phyloP scores from a whole-genome alignment of 2,797 vertebrate genomes.

The Lophius americanus region DNA sequence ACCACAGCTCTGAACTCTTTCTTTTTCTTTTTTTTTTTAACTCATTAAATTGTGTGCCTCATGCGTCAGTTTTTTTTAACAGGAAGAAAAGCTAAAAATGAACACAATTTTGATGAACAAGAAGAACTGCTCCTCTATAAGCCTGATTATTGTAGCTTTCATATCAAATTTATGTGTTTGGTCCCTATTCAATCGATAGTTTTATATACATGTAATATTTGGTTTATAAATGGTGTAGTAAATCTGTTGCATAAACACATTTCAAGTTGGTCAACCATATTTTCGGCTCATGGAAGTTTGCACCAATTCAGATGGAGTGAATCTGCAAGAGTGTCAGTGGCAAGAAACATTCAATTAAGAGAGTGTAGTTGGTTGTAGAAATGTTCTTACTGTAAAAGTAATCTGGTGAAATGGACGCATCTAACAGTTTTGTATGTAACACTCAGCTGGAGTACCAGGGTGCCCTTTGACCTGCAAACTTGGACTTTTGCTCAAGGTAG shows the following conservation, averaged over 20 bases:
- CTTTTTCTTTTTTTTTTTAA: too few species aligned
- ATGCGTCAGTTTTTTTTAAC: constrained; percentile 6
- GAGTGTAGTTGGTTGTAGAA: too few species aligned
- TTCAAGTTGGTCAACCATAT: not conserved
- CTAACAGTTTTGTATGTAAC: not conserved
- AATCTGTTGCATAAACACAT: not conserved
- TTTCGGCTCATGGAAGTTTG: not conserved
- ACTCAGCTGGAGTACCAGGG: not conserved
- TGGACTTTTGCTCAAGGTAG: not conserved
- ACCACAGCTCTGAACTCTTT: too few species aligned
- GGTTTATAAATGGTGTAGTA: not conserved
- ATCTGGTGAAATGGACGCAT: not conserved
- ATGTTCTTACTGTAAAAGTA: too few species aligned
- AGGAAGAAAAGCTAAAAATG: not conserved
- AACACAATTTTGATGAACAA: not conserved
- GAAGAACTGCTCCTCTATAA: not conserved
- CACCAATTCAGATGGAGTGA: not conserved
- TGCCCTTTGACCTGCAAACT: not conserved
- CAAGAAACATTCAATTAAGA: too few species aligned
- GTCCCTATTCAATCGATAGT: not conserved
- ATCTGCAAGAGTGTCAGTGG: not conserved
- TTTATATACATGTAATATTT: not conserved
- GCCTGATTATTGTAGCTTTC: constrained; percentile 3
- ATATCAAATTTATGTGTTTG: not conserved
- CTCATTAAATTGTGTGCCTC: too few species aligned